Base-by-base conservation (phyloP, 2,113 vertebrate species). In the Tachysurus fulvidraco region DNA sequence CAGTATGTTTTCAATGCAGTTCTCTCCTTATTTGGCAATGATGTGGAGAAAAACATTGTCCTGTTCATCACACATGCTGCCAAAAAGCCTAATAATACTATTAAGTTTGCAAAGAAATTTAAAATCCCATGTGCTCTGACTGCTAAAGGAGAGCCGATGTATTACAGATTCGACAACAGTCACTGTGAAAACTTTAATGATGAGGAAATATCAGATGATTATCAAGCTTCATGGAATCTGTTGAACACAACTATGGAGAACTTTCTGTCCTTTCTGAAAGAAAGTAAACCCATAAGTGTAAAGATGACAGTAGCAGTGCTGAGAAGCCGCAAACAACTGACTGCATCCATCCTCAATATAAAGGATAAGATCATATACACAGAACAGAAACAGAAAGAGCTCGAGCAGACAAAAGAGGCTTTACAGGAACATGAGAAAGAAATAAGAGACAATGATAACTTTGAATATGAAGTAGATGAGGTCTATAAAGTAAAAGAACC, bases 121-220 rank as follows among this genome's bases (percentile, higher is more conserved):
- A 30, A 78, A 17, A 12, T 73, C 9, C 25, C 19, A 59, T 86
- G 67, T 83, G 50, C 50, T 30, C 73, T 78, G 77, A 36, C 52
- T 46, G 4, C 60, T 57, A 17, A 73, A 10, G 16, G 57, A 17
- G 7, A 69, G 13, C 41, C 55, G 64, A 55, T 80, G 28, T 44
- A 74, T 78, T 89, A 80, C 55, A 28, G 6, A 1, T 86, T 86
- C 28, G 21, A 89, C 44, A 84, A 84, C 84, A 67, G 19, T 67
- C 83, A 88, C 62, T 71, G 55, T 65, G 83, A 84, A 25, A 4
- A 8, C 44, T 67, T 19, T 41, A 5, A 65, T 28, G 55, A 74
- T 3, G 57, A 71, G 30, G 36, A 46, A 21, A 30, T 19, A 52
- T 23, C 13, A 19, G 10, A 78, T 28, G 52, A 57, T 44, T 54